Base-by-base conservation (phyloP, 2,888 invertebrate species). In the Spodoptera littoralis region DNA sequence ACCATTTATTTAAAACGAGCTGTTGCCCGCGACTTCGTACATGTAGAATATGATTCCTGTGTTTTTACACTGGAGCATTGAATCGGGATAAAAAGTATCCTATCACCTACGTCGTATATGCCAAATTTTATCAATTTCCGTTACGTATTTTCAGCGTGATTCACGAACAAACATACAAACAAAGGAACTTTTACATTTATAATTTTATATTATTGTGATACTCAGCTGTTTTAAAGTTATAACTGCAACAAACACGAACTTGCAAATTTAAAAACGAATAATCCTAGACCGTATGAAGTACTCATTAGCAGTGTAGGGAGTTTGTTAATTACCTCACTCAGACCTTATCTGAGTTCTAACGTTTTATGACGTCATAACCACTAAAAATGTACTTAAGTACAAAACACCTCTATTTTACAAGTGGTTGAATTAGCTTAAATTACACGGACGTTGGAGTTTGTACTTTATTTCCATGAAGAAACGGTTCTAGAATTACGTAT, bases 341-440 rank as follows among this genome's bases (percentile, higher is more conserved):
- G 52, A 4, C 68, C 53, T 73, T 70, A 70, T 73, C 68, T 65
- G 27, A 49, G 51, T 22, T 50, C 57, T 51, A 68, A 61, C 58
- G 27, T 69, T 62, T 68, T 60, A 73, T 60, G 69, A 55, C 58
- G 70, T 59, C 63, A 52, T 62, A 43, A 74, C 53, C 50, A 63
- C 52, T 74, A 74, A 69, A 74, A 71, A 52, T 73, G 46, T 68
- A 55, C 73, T 49, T 12, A 11, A 65, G 70, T 45, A 65, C 49
- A 54, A 36, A 13, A 71, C 67, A 73, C 12, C 43, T 68, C 13
- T 48, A 59, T 59, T 71, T 70, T 59, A 70, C 63, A 70, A 58
- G 52, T 59, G 53, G 49, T 47, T 43, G 49, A 73, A 68, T 73
- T 52, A 52, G 47, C 61, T 58, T 8, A 18, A 69, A 62, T 62